phyloP scores from a whole-genome alignment of 2,113 vertebrate genomes.

The Smithornis capensis region DNA sequence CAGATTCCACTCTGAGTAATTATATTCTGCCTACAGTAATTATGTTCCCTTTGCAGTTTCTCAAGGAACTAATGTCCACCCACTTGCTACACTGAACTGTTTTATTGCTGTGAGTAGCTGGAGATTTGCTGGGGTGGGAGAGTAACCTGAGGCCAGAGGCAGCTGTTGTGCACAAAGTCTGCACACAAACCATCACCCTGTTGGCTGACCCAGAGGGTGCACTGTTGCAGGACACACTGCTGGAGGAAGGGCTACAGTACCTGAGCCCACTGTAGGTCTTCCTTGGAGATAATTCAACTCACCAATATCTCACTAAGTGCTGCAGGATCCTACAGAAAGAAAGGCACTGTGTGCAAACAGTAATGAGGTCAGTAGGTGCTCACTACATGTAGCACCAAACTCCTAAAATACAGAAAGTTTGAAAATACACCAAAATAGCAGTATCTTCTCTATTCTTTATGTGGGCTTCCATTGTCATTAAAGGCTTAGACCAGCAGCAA shows the following conservation, averaged over 20 bases:
- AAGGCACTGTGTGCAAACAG: background rate
- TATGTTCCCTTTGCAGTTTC: background rate
- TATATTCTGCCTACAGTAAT: slow-evolving; percentile 30
- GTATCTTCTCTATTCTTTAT: background rate
- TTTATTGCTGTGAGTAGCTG: background rate
- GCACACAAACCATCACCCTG: background rate
- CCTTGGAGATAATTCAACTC: background rate
- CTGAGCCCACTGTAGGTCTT: background rate
- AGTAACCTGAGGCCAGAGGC: background rate
- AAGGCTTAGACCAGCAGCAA: background rate
- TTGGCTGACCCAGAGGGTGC: background rate
- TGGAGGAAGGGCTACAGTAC: background rate
- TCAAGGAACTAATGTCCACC: background rate
- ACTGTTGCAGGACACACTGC: background rate
- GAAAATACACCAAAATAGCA: background rate
- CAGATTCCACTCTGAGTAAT: slow-evolving; percentile 5
- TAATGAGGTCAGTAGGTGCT: background rate
- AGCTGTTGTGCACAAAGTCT: background rate
- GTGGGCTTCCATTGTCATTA: background rate
- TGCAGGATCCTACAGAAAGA: background rate
- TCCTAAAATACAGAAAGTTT: background rate
- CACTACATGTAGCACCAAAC: background rate
- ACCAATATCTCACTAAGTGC: background rate
- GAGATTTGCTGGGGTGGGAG: background rate
- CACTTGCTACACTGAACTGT: background rate